phyloP scores from a whole-genome alignment of 2,797 vertebrate genomes.

The Acanthornis magna region DNA sequence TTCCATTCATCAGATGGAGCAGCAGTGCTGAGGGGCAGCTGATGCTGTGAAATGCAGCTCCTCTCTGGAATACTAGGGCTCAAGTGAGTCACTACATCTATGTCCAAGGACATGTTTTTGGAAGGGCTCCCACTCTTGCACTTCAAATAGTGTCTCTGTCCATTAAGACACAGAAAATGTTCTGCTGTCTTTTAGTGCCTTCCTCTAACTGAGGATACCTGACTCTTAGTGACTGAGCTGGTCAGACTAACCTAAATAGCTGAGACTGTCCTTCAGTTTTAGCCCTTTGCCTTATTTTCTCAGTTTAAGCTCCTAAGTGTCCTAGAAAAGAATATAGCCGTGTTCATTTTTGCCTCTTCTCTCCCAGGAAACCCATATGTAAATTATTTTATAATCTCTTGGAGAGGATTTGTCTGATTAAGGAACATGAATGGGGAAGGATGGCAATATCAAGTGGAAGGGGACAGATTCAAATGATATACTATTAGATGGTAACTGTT shows the following conservation, averaged over 20 bases:
- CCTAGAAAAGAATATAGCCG: background rate
- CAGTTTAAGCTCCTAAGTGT: background rate
- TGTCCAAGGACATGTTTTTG: background rate
- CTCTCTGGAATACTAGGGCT: background rate
- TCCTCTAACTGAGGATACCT: background rate
- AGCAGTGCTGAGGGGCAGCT: background rate
- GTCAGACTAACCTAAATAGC: background rate
- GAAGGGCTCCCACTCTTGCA: background rate
- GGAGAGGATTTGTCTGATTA: background rate
- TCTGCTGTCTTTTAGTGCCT: background rate
- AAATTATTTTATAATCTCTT: background rate
- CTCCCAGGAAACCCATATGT: background rate
- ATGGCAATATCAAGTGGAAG: background rate
- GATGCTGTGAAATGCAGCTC: background rate
- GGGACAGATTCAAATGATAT: background rate
- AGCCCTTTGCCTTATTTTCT: background rate
- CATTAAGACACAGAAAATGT: too few relatives aligned
- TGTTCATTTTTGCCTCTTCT: background rate
- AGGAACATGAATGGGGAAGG: background rate
- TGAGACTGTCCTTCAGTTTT: background rate
- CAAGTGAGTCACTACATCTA: fast-evolving
- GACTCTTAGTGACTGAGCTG: background rate
- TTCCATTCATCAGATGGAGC: background rate
- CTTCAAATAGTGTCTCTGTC: background rate
- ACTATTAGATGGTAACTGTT: background rate